Percentiles rank a stretch among this genome's conserved stretches.
Conservation (phyloP, 2,888 invertebrate species). For the Hyles lineata region DNA sequence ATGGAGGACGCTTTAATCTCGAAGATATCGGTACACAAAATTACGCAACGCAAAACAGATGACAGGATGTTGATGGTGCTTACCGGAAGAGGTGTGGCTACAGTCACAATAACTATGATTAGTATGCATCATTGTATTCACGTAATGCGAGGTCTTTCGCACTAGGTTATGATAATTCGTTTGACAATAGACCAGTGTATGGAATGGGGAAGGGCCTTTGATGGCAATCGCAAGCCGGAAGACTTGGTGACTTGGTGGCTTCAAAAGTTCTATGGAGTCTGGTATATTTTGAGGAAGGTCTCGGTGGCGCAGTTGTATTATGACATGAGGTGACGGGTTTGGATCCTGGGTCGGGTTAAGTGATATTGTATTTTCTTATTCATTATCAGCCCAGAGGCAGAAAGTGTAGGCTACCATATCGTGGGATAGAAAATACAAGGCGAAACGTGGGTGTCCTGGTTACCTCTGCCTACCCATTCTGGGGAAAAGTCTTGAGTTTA, state of each 20-base stretch:
- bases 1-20: neutral
- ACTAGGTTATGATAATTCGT: slow-evolving; percentile 31
- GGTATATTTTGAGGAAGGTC: neutral
- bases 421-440: no score
- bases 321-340: no score
- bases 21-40: neutral
- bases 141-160: slow-evolving; percentile 21
- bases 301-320: no score
- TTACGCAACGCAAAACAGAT: slow-evolving; percentile 19
- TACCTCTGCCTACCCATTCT: no score
- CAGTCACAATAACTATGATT: slow-evolving; percentile 12
- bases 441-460: no score
- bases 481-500: no score
- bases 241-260: neutral
- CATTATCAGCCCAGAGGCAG: no score
- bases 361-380: no score
- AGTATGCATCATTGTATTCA: slow-evolving; percentile 21
- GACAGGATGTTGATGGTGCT: slow-evolving; percentile 1
- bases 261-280: neutral
- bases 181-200: neutral
- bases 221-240: neutral
- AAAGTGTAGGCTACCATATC: no score
- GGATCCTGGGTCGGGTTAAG: no score
- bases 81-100: slow-evolving; percentile 8
- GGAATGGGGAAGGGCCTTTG: neutral